Conservation (phyloP, 2,888 invertebrate genomes). For the Pollenia griseotomentosa region DNA sequence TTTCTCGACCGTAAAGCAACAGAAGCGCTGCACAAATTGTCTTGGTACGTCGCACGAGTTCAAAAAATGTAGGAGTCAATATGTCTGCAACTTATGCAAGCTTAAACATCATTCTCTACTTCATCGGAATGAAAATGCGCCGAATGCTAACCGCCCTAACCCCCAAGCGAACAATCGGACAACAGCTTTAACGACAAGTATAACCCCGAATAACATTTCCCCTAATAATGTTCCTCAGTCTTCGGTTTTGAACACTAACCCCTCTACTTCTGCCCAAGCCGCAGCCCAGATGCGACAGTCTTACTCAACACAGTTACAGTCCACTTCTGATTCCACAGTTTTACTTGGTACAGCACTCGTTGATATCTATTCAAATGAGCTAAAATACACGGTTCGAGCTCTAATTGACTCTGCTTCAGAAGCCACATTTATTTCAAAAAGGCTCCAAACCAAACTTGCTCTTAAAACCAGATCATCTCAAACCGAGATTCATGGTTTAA, state of each 20-base stretch:
- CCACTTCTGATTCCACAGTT: conserved; percentile 1
- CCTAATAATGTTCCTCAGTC: background rate
- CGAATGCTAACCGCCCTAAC: too few relatives aligned
- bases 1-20: background rate
- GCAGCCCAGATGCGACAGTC: background rate
- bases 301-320: conserved; percentile 23
- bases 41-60: conserved; percentile 18
- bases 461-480: background rate
- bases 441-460: background rate
- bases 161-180: too few relatives aligned
- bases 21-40: conserved; percentile 33
- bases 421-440: conserved; percentile 2
- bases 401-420: conserved; percentile 24
- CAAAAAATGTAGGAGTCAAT: conserved; percentile 30
- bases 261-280: conserved; percentile 16
- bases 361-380: conserved; percentile 2
- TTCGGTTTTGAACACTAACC: background rate
- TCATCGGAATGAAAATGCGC: background rate
- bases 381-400: background rate
- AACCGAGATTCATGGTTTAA: background rate
- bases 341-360: conserved; percentile 31
- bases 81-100: conserved; percentile 16
- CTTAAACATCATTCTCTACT: conserved; percentile 16
- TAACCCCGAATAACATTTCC: background rate
- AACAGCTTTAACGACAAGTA: background rate